Evolutionary conservation across 30 jellyfish, hydroid and myxozoan genomes (phyloP), one percentile per base, ranked within the genome.

Genomic region (Turritopsis dohrnii): DNA sequence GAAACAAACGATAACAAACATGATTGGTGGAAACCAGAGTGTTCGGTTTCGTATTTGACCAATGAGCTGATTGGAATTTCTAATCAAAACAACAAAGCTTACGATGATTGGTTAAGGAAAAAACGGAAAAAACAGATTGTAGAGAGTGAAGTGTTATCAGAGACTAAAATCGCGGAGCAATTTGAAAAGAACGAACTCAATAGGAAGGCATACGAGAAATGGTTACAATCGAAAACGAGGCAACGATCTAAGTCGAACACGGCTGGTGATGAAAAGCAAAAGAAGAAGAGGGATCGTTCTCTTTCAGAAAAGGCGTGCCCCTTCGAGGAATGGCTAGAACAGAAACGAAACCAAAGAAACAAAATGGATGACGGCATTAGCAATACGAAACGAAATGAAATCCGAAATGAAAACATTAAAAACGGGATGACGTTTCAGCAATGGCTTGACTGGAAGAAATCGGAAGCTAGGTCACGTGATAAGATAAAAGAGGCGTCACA

Each of bases 361-460:
- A 41, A 41, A 41, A 41, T 3, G 5, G 60, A 41, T 41, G 76
- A 22, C 76, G 29, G 29, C 29, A 7, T 66, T 5, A 3, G 8
- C 29, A 17, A 66, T 1, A 66, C 76, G 29, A 17, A 66, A 22
- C 8, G 31, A 0, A 16, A 23, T 19, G 8, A 69, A 69, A 60
- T 60, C 21, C 73, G 73, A 60, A 60, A 23, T 18, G 81, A 72
- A 25, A 21, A 25, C 21, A 72, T 72, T 24, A 26, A 29, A 19
- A 27, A 30, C 24, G 83, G 83, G 65, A 74, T 74, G 83, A 74
- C 83, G 28, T 74, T 74, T 74, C 54, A 74, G 21, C 54, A 74
- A 74, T 74, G 83, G 83, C 28, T n/a, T 20, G 41, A 74, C 13
- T 74, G 83, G 83, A 74, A 74, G 24, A 29, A 74, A 7, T 16